Evolutionary conservation across 2,797 vertebrate genomes (phyloP).

Genomic region (Sebastes kiyomatsui): DNA sequence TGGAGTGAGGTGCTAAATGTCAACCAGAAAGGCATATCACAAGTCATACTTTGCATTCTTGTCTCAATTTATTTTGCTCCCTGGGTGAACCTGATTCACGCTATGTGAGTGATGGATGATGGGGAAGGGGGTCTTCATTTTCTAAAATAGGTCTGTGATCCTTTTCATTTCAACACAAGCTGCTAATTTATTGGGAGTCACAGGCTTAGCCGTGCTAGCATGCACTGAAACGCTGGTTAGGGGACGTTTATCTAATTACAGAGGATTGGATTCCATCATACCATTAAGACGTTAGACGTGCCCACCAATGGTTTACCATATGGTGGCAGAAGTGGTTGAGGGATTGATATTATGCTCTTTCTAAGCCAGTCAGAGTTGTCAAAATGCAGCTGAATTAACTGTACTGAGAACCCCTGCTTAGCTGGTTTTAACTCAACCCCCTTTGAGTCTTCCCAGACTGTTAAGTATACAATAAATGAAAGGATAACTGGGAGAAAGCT

Average conservation of each 20-base stretch:
- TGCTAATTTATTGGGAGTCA: constrained; percentile 64
- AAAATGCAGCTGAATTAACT: constrained; percentile 45
- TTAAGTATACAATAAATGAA: constrained; percentile 6
- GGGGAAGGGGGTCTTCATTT: constrained; percentile 27
- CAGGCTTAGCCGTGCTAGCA: constrained; percentile 13
- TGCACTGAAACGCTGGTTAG: constrained; percentile 36
- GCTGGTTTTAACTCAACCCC: neutral
- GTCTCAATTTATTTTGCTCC: constrained; percentile 39
- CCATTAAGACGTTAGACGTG: constrained; percentile 49
- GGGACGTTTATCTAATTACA: constrained; percentile 60
- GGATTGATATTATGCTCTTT: neutral
- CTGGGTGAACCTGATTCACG: constrained; percentile 32
- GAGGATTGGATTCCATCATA: constrained; percentile 45
- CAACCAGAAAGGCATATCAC: constrained; percentile 34
- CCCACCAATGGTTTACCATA: constrained; percentile 46
- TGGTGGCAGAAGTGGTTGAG: constrained; percentile 30
- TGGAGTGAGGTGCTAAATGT: constrained; percentile 53
- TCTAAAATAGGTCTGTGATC: constrained; percentile 46
- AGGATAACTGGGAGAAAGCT: constrained; percentile 14
- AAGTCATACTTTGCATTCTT: constrained; percentile 39
- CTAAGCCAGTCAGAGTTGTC: constrained; percentile 39
- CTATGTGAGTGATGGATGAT: constrained; percentile 35
- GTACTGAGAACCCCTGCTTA: constrained; percentile 12
- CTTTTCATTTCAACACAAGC: constrained; percentile 55
- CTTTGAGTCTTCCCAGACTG: constrained; percentile 15